These are phyloP conservation scores for Amaurobius ferox DNA, from an alignment of 2,888 invertebrate genomes.

Conservation along the genomic window DNA sequence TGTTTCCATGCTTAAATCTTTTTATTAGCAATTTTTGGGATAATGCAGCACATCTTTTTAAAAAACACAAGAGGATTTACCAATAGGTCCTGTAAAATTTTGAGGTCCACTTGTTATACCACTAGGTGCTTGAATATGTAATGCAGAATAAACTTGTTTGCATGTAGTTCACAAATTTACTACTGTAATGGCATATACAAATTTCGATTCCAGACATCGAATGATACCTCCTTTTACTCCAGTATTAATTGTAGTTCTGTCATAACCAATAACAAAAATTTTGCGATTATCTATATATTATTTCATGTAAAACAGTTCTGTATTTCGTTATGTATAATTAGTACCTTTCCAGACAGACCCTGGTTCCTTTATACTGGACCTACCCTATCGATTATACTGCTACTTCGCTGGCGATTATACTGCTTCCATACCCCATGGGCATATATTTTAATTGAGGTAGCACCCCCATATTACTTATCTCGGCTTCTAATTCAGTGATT, in stretches of 20 bases:
- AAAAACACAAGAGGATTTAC: too few relatives aligned
- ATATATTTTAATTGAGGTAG: too few relatives aligned
- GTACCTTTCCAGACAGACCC: background rate
- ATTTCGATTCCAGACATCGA: background rate
- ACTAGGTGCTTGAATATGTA: background rate
- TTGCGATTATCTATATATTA: background rate
- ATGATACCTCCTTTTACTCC: background rate
- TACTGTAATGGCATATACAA: background rate
- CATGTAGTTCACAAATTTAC: background rate
- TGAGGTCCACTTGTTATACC: background rate
- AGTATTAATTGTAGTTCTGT: background rate
- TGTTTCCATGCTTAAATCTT: background rate
- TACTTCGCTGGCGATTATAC: too few relatives aligned
- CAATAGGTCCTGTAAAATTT: conserved; percentile 1
- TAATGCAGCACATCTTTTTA: too few relatives aligned
- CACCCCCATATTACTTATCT: too few relatives aligned
- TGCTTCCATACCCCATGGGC: too few relatives aligned
- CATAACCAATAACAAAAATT: background rate
- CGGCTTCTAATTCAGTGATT: too few relatives aligned
- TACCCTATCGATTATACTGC: too few relatives aligned
- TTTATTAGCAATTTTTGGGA: background rate
- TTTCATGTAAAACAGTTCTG: background rate
- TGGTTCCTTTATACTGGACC: too few relatives aligned
- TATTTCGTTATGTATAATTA: background rate
- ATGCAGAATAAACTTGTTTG: background rate